Evolutionary conservation across 2,113 vertebrate genomes (phyloP), one percentile per base, ranked within the genome.

Genomic region (Delphinus delphis): DNA sequence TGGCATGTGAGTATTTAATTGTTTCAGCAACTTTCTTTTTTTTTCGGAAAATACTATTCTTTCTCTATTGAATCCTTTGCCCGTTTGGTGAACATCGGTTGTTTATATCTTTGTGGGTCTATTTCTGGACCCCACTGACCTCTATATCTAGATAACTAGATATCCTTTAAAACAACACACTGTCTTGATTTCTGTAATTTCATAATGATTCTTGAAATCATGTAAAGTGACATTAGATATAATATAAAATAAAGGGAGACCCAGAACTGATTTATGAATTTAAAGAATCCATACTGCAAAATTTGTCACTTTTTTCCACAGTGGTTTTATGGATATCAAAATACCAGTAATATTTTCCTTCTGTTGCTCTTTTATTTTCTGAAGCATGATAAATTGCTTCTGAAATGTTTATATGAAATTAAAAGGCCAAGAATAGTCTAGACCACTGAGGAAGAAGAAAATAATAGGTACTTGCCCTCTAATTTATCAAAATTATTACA

Each of bases 221-320:
- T 47, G 12, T 67, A 70, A 1, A 26, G 7, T 90, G 33, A 79
- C 53, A 79, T 65, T 50, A 85, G 76, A 17, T 77, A 60, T 79
- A 11, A 79, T 50, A 25, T 85, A 68, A 85, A 85, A 81, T 65
- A 68, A 36, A 77, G 33, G 21, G 15, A 77, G 60, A 67, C 11
- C 68, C 90, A 9, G 21, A 74, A 55, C n/a, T 83, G n/a, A 77
- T 26, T 62, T 36, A 47, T 68, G 47, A 53, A 50, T 71, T 62
- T 6, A 95, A 95, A 33, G 2, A 90, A 76, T 84, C 76, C 36
- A 90, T 58, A 76, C 36, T 84, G 60, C 28, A 95, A 90, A 95
- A 47, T 47, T 18, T 60, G 81, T 76, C 71, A 77, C 9, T 11
- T 70, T 70, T 94, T 60, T 90, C 8, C 33, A 77, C 50, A 77